phyloP scores from a whole-genome alignment of 2,113 vertebrate species.

The Lepus americanus region DNA sequence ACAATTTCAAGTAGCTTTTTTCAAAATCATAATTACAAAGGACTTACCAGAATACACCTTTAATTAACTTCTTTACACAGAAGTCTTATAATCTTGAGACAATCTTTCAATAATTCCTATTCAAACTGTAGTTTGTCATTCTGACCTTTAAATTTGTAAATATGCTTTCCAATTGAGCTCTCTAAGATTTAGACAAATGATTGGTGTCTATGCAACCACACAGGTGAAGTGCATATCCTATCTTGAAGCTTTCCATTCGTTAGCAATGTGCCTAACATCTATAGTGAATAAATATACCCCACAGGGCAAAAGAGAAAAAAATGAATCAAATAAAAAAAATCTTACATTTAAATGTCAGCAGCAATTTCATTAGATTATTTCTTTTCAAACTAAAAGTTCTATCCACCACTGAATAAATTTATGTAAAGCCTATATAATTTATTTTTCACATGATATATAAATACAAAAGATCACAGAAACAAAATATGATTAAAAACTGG shows the following conservation, averaged over 20 bases:
- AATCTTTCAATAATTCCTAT: background rate
- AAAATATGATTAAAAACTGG: background rate
- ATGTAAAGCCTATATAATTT: background rate
- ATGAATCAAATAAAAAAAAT: background rate
- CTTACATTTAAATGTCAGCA: constrained; percentile 19
- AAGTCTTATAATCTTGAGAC: constrained; percentile 32
- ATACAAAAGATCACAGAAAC: background rate
- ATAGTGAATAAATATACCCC: constrained; percentile 43
- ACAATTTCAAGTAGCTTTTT: constrained; percentile 24
- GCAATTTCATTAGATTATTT: constrained; percentile 37
- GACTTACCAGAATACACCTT: background rate
- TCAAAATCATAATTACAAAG: constrained; percentile 36
- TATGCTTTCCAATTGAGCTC: constrained; percentile 32
- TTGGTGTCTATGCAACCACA: constrained; percentile 8
- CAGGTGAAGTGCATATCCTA: background rate
- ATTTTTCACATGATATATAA: background rate
- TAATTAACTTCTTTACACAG: constrained; percentile 29
- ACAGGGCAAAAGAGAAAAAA: constrained; percentile 40
- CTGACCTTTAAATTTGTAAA: constrained; percentile 47
- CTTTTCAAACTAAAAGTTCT: constrained; percentile 34
- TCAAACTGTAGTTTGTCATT: background rate
- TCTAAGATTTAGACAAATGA: background rate
- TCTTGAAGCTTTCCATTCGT: constrained; percentile 23
- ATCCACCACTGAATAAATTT: background rate
- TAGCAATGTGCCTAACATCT: constrained; percentile 28